Evolutionary conservation across 2,888 invertebrate species (phyloP), one percentile per base, ranked within the genome.

Genomic region (Maniola hyperantus): DNA sequence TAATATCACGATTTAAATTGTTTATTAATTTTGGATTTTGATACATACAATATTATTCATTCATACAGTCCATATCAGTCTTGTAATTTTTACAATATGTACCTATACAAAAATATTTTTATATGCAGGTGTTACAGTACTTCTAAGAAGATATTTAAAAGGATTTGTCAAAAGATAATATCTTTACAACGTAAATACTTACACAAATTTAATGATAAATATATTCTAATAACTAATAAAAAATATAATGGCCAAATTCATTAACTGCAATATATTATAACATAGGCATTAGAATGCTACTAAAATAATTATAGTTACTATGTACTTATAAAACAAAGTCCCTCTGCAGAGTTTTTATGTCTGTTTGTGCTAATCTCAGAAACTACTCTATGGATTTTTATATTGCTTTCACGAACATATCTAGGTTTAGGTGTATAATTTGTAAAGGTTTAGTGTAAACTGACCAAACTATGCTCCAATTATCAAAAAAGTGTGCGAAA

Each of bases 1-100:
- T 51, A 74, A 76, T 74, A 74, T 80, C 76, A 78, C 74, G 77
- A 76, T 76, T 72, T 72, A n/a, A 75, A 69, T 66, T 73, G 60
- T 69, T 70, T 73, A 76, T 72, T 73, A 76, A 75, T 70, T 72
- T 69, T 66, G 65, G 67, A 71, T 75, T 73, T 72, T 63, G 66
- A 67, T 67, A 71, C 65, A 73, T 2, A 26, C 26, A 26, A 26
- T 26, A 26, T 69, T 20, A n/a, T 62, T 61, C 58, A 55, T 63
- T 69, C 65, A 65, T 60, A 57, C 67, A 64, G 60, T 59, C 64
- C 64, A 58, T 53, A 53, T 70, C 70, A 70, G 70, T 68, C 68
- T 70, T 70, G 39, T 44, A 55, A 48, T 36, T 42, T 20, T 57
- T 61, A 66, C 34, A 34, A 61, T 70, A 64, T 42, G 15, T 63